Base-by-base conservation (phyloP, 2,797 vertebrate species). In the Cichlasoma orientale region DNA sequence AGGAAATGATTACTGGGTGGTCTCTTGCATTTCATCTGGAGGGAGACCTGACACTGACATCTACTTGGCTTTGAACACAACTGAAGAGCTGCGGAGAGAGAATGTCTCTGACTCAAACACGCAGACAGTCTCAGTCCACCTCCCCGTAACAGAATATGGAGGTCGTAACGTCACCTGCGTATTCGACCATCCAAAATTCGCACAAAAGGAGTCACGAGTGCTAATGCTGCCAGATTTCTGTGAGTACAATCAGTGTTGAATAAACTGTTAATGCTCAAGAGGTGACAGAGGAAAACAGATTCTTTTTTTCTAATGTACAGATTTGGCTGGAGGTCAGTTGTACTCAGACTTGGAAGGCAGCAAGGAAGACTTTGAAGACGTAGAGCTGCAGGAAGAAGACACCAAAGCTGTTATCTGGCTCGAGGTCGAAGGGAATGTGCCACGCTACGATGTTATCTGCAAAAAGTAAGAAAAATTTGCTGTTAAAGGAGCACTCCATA, bases 21-120 rank as follows among this genome's bases (percentile, higher is more conserved):
- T 96, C 89, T 91, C 82, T 50, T 96, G 95, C 81, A 59, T 84
- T 84, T 94, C 94, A n/a, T 89, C 88, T 77, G 94, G 93, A 72
- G 95, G 95, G 61, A 93, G 90, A 86, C 95, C 95, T 44, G 87
- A 89, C 54, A 85, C 94, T 52, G 82, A 90, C 71, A 91, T 95
- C 75, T 88, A 88, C 72, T 90, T 95, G 94, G 89, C 79, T 77
- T 83, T 91, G 86, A 72, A 86, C 61, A 1, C 18, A 3, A 72
- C 75, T 41, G 66, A 86, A 50, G 80, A 86, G 74, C 85, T 80
- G 69, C 78, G 75, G 44, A 74, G n/a, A 57, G 72, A 91, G 41
- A 56, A 71, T 16, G 12, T 21, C 12, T 29, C 55, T 4, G 57
- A 77, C 83, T 52, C 79, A 38, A 77, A 92, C 58, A 61, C 38